Conservation (phyloP, 2,113 vertebrate genomes). For the Hylia prasina region DNA sequence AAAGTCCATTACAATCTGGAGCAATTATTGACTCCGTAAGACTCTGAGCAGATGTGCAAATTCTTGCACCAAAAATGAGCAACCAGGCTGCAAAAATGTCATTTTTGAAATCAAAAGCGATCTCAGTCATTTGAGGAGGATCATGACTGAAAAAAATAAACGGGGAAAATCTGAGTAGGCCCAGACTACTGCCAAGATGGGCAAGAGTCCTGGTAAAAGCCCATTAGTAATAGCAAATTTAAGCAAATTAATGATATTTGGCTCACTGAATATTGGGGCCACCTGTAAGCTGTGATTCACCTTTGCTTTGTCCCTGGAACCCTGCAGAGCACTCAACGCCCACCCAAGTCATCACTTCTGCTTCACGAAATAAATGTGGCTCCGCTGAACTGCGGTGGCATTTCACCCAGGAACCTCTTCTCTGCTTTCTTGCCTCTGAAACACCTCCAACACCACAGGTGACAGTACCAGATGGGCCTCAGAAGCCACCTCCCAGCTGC, state of each 20-base stretch:
- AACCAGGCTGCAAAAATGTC: fast-evolving
- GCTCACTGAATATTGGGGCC: not conserved
- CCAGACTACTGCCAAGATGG: not conserved
- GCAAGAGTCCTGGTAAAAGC: not conserved
- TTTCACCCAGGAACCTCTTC: not conserved
- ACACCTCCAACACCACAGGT: not conserved
- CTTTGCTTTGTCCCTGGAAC: not conserved
- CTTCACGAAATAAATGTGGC: not conserved
- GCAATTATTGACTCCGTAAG: not conserved
- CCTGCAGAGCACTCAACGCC: not conserved
- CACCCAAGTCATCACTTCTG: not conserved
- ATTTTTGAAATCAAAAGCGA: not conserved
- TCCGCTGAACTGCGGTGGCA: fast-evolving
- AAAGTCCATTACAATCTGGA: not conserved
- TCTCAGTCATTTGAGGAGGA: not conserved
- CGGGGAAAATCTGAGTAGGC: not conserved
- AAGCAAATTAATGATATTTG: not conserved
- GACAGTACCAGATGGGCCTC: not conserved
- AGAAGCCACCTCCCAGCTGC: not conserved
- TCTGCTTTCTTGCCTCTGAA: not conserved
- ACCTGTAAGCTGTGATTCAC: not conserved
- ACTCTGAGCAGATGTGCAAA: not conserved
- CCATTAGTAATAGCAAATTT: not conserved
- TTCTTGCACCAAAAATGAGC: not conserved
- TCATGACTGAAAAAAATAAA: not conserved